Percentiles rank a stretch among this genome's conserved stretches.
Conservation (phyloP, 2,888 invertebrate genomes). For the Agriopis aurantiaria region DNA sequence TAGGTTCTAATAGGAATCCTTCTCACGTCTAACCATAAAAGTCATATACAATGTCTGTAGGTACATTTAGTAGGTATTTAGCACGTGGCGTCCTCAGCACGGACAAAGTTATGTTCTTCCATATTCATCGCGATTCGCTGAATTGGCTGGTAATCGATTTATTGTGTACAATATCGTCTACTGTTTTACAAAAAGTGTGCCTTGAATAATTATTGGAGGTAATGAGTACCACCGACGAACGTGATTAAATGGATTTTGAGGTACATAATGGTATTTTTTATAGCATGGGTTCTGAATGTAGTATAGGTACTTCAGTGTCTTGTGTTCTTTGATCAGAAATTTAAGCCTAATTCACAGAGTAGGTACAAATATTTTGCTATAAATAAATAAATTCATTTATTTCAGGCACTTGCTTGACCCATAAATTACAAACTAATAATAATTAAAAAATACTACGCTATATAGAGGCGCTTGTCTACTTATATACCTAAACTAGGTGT, state of each 20-base stretch:
- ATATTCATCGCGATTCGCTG: conserved; percentile 29
- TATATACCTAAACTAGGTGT: no score
- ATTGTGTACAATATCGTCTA: conserved; percentile 30
- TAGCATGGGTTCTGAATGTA: no score
- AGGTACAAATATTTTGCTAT: no score
- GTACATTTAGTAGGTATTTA: conserved; percentile 7
- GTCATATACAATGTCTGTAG: neutral
- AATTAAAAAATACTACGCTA: no score
- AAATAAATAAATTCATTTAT: no score
- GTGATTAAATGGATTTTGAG: neutral
- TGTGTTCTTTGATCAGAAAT: no score
- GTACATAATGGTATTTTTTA: neutral
- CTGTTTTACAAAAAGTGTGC: conserved; percentile 25
- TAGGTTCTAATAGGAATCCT: neutral
- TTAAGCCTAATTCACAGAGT: no score
- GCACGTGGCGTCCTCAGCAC: conserved; percentile 18
- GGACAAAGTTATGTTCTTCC: conserved; percentile 15
- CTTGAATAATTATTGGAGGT: conserved; percentile 12
- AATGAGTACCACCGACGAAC: conserved; percentile 19
- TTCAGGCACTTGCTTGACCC: no score
- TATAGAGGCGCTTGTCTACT: no score
- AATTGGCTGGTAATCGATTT: conserved; percentile 33
- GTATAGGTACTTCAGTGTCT: no score
- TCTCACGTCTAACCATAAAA: conserved; percentile 20
- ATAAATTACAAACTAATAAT: no score